Evolutionary conservation across 2,113 vertebrate species (phyloP), one percentile per base, ranked within the genome.

Genomic region (Cyprinodon variegatus): DNA sequence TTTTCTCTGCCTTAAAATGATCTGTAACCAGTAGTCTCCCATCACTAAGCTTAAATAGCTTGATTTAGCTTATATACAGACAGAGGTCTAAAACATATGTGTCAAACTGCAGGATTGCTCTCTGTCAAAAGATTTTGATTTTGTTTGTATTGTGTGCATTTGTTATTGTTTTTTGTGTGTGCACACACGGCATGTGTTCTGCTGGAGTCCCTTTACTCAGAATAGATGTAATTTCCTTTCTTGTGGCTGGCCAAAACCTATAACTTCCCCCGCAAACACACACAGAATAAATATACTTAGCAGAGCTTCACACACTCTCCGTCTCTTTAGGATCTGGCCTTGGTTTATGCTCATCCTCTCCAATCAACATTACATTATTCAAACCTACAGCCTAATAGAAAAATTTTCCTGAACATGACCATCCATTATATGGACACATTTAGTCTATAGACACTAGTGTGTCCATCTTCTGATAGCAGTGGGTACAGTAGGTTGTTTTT

Each of bases 221-320:
- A 85, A 72, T 88, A 81, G 76, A 92, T 92, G 91, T 82, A 89
- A 92, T 93, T 95, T 95, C 93, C 93, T 94, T 90, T 84, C 53
- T 65, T 87, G 71, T 81, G 90, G 71, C 81, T 65, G 62, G 77
- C 85, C 74, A 91, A 91, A 93, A 91, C 90, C 84, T 87, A 80
- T 66, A 78, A 82, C 66, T 74, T 73, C 70, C 75, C 68, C 69
- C 74, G 65, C 63, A 70, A 43, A 46, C 43, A 63, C 46, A 8
- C 63, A 57, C 41, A 0, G 59, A 70, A 61, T 17, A 65, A 65
- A 70, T 77, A 71, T 65, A 43, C 53, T 48, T 57, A 46, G 63
- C 61, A 39, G 63, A 65, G 22, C 60, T 15, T 8, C 65, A 22
- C 61, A 38, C 46, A 60, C 68, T 38, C 70, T 45, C 22, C 6